A percentile compares a stretch with the other conserved stretches of the same genome.
phyloP scores from a whole-genome alignment of 1,140 invertebrate genomes.

The Drosophila parvula region DNA sequence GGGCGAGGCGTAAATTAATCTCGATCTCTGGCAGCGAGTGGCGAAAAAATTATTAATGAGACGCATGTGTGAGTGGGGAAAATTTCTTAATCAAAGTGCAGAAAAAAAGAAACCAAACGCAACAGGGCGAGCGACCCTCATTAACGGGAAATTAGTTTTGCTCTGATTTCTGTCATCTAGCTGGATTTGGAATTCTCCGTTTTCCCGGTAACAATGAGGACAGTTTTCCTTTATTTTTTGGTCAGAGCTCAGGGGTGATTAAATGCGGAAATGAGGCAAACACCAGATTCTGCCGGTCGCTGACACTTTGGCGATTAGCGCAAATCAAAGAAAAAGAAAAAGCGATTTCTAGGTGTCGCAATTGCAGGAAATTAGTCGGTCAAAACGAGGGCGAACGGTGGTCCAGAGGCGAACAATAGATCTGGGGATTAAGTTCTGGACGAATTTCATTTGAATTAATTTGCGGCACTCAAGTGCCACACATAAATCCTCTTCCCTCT shows the following conservation, averaged over 20 bases:
- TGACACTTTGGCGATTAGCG: constrained; percentile 77
- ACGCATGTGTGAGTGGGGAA: constrained; percentile 66
- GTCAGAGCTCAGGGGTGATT: constrained; percentile 57
- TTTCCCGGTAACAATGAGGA: constrained; percentile 50
- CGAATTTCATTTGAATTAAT: constrained; percentile 82
- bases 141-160: constrained; percentile 82
- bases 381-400: neutral
- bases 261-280: constrained; percentile 77
- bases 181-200: constrained; percentile 27
- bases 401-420: constrained; percentile 38
- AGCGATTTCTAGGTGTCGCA: constrained; percentile 62
- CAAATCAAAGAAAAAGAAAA: constrained; percentile 57
- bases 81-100: constrained; percentile 60
- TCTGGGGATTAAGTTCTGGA: constrained; percentile 53
- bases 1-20: constrained; percentile 73
- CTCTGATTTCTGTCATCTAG: constrained; percentile 64
- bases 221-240: neutral
- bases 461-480: constrained; percentile 76
- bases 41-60: constrained; percentile 78
- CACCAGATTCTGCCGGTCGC: constrained; percentile 43
- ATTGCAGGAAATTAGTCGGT: constrained; percentile 66
- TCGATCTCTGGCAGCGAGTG: constrained; percentile 50
- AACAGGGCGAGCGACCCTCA: constrained; percentile 71
- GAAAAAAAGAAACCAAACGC: constrained; percentile 37
- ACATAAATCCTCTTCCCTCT: constrained; percentile 66